Evolutionary conservation across 35 echinoderm and acorn worm species (phyloP).

Genomic region (Apostichopus parvimensis): DNA sequence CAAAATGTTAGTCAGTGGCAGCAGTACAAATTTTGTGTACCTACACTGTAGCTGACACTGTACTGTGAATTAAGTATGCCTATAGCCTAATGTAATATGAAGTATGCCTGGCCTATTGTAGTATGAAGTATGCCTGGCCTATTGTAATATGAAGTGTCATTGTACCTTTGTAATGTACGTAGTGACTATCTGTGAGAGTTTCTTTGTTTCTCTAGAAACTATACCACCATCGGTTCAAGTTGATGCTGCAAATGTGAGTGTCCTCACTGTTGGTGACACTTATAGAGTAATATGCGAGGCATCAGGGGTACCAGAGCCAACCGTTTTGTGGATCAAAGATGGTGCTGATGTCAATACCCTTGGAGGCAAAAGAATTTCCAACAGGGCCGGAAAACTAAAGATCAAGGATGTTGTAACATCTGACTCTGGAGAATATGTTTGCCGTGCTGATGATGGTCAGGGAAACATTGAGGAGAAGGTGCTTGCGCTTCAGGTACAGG

Average conservation of each 20-base stretch:
- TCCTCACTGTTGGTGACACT: slow-evolving; percentile 16
- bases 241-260: slow-evolving; percentile 10
- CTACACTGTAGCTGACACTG: too few species aligned
- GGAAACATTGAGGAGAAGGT: neutral
- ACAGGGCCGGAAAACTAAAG: slow-evolving; percentile 62
- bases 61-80: too few species aligned
- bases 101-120: too few species aligned
- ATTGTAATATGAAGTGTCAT: too few species aligned
- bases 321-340: slow-evolving; percentile 55
- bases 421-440: slow-evolving; percentile 78
- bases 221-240: neutral
- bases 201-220: too few species aligned
- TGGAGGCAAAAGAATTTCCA: slow-evolving; percentile 37
- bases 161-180: too few species aligned
- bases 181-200: too few species aligned
- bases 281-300: slow-evolving; percentile 55
- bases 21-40: too few species aligned
- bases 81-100: too few species aligned
- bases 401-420: slow-evolving; percentile 44
- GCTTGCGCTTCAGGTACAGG: neutral
- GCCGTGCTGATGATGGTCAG: slow-evolving; percentile 54
- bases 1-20: too few species aligned
- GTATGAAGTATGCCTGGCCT: too few species aligned
- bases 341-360: slow-evolving; percentile 25
- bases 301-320: slow-evolving; percentile 53